Conservation (phyloP, 2,888 invertebrate species). For the Drosophila kambysellisi region DNA sequence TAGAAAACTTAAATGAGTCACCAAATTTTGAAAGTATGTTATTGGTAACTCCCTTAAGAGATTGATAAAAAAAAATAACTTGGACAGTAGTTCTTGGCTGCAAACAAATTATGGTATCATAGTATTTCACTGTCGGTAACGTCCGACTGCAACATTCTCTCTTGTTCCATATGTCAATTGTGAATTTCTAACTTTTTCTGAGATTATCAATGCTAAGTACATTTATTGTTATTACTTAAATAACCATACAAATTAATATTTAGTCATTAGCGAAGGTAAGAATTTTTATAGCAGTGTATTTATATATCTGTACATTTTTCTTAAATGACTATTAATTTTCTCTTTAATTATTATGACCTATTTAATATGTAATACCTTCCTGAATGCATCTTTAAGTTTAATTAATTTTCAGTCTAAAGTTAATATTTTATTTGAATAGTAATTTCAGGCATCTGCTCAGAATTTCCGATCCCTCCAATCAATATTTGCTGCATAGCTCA, state of each 20-base stretch:
- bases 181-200: not conserved
- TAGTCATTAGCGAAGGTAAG: not conserved
- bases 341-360: not conserved
- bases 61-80: no score
- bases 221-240: not conserved
- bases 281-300: not conserved
- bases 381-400: not conserved
- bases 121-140: no score
- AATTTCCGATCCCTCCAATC: conserved; percentile 5
- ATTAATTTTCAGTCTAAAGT: not conserved
- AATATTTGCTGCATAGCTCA: conserved; percentile 20
- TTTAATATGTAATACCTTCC: not conserved
- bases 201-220: not conserved
- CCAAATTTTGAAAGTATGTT: no score
- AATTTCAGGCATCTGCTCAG: not conserved
- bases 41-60: no score
- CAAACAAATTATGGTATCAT: no score
- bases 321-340: not conserved
- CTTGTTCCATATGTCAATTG: not conserved
- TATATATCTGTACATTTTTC: not conserved
- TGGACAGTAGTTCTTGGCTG: no score
- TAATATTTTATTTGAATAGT: not conserved
- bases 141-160: no score
- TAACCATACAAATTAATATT: not conserved
- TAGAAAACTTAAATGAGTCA: no score